Evolutionary conservation across 2,797 vertebrate genomes (phyloP), one percentile per base, ranked within the genome.

Genomic region (Labeo calbasu): DNA sequence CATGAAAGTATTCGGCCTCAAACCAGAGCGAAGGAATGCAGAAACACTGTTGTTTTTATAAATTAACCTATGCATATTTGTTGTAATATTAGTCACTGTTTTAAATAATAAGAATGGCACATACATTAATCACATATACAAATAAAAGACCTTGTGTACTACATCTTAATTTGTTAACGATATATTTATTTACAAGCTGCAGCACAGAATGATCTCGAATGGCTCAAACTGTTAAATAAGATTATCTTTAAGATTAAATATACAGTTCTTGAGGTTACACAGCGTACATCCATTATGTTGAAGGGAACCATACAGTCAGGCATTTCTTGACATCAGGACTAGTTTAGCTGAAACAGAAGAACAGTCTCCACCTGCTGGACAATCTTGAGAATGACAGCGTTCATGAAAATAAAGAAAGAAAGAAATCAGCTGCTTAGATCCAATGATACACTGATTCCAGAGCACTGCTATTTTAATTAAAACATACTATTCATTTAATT

Each of bases 351-450:
- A 93, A 93, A 92, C 89, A 95, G 94, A 92, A 89, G 90, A 94
- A 89, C 84, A 93, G 94, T 93, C 94, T 93, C 95, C 95, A 94
- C 94, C 95, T 95, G 88, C 94, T 95, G 95, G 94, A 85, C 63
- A 84, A 36, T 85, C 83, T 4, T n/a, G 65, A 88, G 88, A 90
- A 93, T 92, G 86, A 92, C 73, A 32, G n/a, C 43, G 14, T 68
- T 17, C 50, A 66, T 89, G 25, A 82, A 75, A 88, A 88, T 83
- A 75, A 23, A 61, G 5, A 21, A 32, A 53, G 17, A 68, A 32
- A 50, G 25, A 15, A 55, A 7, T 19, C 53, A n/a, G 53, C 17
- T 14, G 69, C 14, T 23, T 13, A 48, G 5, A 70, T 40, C 12
- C 40, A 70, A 4, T 4, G 12, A 69, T 14, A 25, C 15, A 36